A percentile compares a stretch with the other conserved stretches of the same genome.
These are phyloP conservation scores for Drosophila rubida DNA, from an alignment of 2,888 invertebrate species.

Conservation along the genomic window DNA sequence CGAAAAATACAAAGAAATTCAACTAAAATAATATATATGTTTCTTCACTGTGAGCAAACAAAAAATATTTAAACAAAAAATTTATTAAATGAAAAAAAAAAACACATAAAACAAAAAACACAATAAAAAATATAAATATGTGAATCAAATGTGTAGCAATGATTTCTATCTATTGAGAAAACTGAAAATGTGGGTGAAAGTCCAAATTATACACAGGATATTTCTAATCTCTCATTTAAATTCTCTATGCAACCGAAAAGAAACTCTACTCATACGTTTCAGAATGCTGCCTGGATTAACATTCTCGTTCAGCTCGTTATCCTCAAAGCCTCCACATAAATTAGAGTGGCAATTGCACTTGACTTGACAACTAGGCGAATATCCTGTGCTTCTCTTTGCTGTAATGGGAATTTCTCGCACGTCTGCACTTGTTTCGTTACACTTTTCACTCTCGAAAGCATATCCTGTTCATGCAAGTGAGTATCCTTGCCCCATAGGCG, in stretches of 20 bases:
- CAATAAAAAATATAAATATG: conserved; percentile 68
- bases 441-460: conserved; percentile 34
- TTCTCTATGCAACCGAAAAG: background rate
- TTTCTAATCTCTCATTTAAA: background rate
- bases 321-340: conserved; percentile 36
- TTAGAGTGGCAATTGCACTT: conserved; percentile 37
- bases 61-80: conserved; percentile 50
- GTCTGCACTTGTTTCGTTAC: conserved; percentile 64
- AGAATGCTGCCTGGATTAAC: background rate
- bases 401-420: conserved; percentile 54
- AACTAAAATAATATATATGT: conserved; percentile 38
- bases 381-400: conserved; percentile 53
- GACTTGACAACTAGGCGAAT: conserved; percentile 60
- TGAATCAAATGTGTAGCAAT: conserved; percentile 54
- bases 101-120: conserved; percentile 39
- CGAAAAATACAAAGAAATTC: conserved; percentile 33
- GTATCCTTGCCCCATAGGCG: conserved; percentile 44
- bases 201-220: background rate
- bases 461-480: conserved; percentile 6
- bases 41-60: conserved; percentile 64
- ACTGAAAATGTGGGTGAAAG: background rate
- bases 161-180: background rate
- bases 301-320: conserved; percentile 3
- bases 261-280: background rate
- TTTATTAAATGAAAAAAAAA: conserved; percentile 47